Evolutionary conservation across 2,797 vertebrate species (phyloP), one percentile per base, ranked within the genome.

Genomic region (Mastacembelus armatus): DNA sequence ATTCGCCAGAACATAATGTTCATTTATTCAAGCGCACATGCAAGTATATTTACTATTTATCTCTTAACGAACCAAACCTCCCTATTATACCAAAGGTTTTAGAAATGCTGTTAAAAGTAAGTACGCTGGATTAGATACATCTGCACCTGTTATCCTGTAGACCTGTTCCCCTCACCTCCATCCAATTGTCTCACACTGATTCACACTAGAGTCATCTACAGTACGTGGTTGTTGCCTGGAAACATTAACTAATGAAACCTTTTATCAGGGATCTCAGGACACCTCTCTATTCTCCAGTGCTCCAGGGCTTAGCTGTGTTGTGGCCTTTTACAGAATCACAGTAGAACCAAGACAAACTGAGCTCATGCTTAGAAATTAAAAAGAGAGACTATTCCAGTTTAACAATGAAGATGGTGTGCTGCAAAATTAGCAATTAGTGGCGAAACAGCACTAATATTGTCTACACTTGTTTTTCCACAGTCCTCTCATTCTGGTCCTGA

Each of bases 181-280:
- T 62, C 57, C 38, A 16, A 0, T 29, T 0, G 21, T 2, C 22
- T 49, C 43, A 1, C 5, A 8, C 38, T 52, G 32, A 48, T 10
- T 57, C 45, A 35, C 35, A 18, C 32, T 14, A 15, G n/a, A 45
- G 22, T 66, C 33, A 2, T 55, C 24, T 11, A 10, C 24, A 40
- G 6, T n/a, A n/a, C n/a, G n/a, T n/a, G 29, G 24, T 21, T 1
- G 30, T 61, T 61, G 55, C 51, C 56, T 52, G 66, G 62, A 62
- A 66, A 66, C 80, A 61, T 71, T 57, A 65, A 66, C 54, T 77
- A 65, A 83, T 74, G 59, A 74, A 43, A 55, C 52, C 27, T 51
- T 30, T 63, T 21, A 56, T 47, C 54, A 42, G 66, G 11, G 57
- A 30, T 10, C 6, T 9, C 36, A 5, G 49, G 38, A 32, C 2